Evolutionary conservation across 2,888 invertebrate genomes (phyloP), one percentile per base, ranked within the genome.

Genomic region (Orthosia incerta): DNA sequence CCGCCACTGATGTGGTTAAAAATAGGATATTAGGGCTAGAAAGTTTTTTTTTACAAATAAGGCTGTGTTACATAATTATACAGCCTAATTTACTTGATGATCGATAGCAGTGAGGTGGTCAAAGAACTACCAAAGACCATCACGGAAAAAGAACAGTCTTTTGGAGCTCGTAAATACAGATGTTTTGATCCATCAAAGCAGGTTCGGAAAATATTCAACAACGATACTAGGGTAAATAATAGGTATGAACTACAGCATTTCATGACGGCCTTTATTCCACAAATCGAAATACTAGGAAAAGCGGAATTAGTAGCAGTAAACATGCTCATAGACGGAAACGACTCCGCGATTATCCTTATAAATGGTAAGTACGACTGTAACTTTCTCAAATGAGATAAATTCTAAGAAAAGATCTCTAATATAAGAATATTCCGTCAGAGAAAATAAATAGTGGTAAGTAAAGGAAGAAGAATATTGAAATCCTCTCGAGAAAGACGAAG

Each of bases 281-380:
- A 75, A 76, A 71, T 75, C 68, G 55, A 77, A 76, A 74, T 78
- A 84, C 70, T 78, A 74, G 63, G 60, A 45, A 76, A 74, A 76
- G n/a, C 71, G 55, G 62, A 80, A 80, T 84, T 78, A 69, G 71
- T 70, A 69, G 59, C 73, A 74, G 65, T 80, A 80, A 83, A 84
- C 76, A 83, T 74, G 62, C 71, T 60, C 73, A 75, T 61, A 71
- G 74, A 84, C 64, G n/a, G 74, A 84, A 76, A 76, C 80, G 60
- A 73, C 72, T 70, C 7, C 11, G 39, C 68, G 69, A 82, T 84
- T 76, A 84, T 83, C 74, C 72, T 71, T 76, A 74, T 76, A 61
- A 69, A 82, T 71, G 56, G 51, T 56, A 62, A 78, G 66, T 39
- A 60, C 13, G 16, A 16, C 23, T n/a, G 69, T 80, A 78, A 82